Evolutionary conservation across 2,888 invertebrate species (phyloP).

Genomic region (Sphecodes monilicornis): DNA sequence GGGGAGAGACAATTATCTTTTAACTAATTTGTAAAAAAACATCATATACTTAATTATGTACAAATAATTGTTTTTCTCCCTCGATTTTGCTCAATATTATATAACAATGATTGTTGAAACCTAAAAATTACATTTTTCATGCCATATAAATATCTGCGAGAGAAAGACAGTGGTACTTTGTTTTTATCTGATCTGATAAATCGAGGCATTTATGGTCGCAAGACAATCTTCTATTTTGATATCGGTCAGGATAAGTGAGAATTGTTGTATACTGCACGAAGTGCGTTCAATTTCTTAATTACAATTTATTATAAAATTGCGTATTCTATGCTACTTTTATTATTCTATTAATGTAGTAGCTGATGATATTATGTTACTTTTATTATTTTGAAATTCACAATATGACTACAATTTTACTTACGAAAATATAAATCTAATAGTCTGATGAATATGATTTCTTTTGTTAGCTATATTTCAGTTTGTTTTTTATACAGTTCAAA

Average conservation of each 20-base stretch:
- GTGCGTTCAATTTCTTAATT: too few relatives aligned
- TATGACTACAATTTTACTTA: too few relatives aligned
- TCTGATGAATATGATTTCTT: background rate
- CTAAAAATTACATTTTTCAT: background rate
- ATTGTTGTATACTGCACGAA: background rate
- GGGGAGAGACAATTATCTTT: background rate
- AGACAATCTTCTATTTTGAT: constrained; percentile 17
- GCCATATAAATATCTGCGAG: background rate
- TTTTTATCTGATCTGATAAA: constrained; percentile 48
- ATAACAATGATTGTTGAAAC: background rate
- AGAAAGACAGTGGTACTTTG: background rate
- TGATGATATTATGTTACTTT: background rate
- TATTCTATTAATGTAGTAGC: background rate
- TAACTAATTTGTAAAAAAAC: background rate
- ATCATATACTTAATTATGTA: background rate
- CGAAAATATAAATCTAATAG: background rate
- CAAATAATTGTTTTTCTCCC: background rate
- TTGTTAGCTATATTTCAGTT: background rate
- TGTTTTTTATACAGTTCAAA: background rate
- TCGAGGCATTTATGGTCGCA: background rate
- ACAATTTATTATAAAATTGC: background rate
- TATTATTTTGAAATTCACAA: background rate
- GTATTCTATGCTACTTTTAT: background rate
- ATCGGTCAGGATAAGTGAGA: background rate
- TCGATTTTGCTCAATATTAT: background rate